phyloP scores from a whole-genome alignment of 2,888 invertebrate species.

The Polymixis flavicincta region DNA sequence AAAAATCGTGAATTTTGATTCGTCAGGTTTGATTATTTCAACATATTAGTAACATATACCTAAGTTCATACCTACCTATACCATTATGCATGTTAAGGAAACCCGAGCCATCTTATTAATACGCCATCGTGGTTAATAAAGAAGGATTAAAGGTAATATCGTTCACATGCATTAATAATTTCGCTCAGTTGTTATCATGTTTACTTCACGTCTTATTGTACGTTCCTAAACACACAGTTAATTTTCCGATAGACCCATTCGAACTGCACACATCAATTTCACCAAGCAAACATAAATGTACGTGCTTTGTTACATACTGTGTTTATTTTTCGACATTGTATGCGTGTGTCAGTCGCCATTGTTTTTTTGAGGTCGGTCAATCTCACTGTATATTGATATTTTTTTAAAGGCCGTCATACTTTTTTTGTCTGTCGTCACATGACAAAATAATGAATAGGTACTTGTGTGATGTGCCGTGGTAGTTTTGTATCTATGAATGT shows the following conservation, averaged over 20 bases:
- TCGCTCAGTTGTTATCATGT: constrained; percentile 32
- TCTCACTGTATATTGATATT: constrained; percentile 46
- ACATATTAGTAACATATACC: too few relatives aligned
- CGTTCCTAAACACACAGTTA: constrained; percentile 65
- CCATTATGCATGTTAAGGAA: background rate
- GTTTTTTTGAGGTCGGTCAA: constrained; percentile 53
- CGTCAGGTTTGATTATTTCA: background rate
- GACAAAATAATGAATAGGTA: constrained; percentile 20
- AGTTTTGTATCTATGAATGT: background rate
- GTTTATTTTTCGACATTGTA: constrained; percentile 65
- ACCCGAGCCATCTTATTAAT: background rate
- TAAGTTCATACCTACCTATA: too few relatives aligned
- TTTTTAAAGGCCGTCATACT: constrained; percentile 32
- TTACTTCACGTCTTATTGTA: constrained; percentile 50
- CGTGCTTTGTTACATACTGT: constrained; percentile 64
- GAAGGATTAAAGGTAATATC: constrained; percentile 13
- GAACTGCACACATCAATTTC: constrained; percentile 70
- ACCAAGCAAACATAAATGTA: constrained; percentile 69
- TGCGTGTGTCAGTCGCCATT: constrained; percentile 58
- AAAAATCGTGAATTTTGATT: background rate
- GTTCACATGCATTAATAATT: constrained; percentile 33
- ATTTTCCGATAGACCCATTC: constrained; percentile 66
- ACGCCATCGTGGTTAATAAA: background rate
- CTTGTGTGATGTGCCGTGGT: background rate
- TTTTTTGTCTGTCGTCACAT: constrained; percentile 20